Conservation (phyloP, 2,888 invertebrate species). For the Quadroppia sp. region DNA sequence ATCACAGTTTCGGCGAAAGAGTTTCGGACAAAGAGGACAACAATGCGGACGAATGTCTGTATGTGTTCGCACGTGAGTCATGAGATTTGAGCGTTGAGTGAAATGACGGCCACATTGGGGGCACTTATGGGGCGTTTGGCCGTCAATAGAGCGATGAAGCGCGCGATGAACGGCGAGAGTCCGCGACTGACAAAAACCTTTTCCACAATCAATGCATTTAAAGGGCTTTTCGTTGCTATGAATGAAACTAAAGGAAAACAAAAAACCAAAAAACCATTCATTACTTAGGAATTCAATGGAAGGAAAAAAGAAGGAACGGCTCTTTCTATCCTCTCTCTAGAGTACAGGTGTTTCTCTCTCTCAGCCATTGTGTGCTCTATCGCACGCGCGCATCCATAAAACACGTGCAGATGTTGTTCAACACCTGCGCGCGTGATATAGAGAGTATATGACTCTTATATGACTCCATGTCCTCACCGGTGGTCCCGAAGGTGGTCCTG, state of each 20-base stretch:
- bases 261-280: background rate
- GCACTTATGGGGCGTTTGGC: conserved; percentile 88
- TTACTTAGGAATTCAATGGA: too few relatives aligned
- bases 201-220: conserved; percentile 91
- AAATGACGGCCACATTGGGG: conserved; percentile 85
- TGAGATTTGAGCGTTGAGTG: conserved; percentile 85
- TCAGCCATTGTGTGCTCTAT: too few relatives aligned
- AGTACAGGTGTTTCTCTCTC: too few relatives aligned
- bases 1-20: conserved; percentile 86
- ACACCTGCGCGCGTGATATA: too few relatives aligned
- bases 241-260: conserved; percentile 72
- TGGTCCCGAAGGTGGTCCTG: conserved; percentile 93
- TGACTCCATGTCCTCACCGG: too few relatives aligned
- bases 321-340: too few relatives aligned
- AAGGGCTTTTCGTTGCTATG: conserved; percentile 98
- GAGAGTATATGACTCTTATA: too few relatives aligned
- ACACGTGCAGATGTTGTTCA: too few relatives aligned
- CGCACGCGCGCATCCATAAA: too few relatives aligned
- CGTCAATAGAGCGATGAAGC: conserved; percentile 88
- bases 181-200: conserved; percentile 94
- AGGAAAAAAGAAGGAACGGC: too few relatives aligned
- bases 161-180: conserved; percentile 94
- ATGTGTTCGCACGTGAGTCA: conserved; percentile 84
- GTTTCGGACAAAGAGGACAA: conserved; percentile 79
- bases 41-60: conserved; percentile 91